Conservation (phyloP, 2,113 vertebrate genomes). For the Parus major region DNA sequence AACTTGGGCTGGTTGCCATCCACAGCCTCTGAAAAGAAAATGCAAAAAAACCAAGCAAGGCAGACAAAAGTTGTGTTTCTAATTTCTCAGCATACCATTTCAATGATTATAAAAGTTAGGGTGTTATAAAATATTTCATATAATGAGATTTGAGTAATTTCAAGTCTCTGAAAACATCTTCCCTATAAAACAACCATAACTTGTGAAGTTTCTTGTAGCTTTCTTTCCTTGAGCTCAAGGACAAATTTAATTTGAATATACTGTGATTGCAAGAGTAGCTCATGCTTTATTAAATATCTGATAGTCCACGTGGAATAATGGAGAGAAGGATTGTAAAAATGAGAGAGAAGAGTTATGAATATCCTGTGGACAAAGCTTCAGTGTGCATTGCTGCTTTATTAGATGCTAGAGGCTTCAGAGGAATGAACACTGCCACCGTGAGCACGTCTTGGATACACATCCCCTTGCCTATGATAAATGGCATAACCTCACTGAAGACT, state of each 20-base stretch:
- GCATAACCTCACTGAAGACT: background rate
- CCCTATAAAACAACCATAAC: background rate
- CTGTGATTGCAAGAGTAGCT: background rate
- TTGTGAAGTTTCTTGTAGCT: background rate
- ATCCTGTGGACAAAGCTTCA: background rate
- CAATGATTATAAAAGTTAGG: background rate
- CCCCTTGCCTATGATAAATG: background rate
- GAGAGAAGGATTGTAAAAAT: background rate
- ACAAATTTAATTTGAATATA: background rate
- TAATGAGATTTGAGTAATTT: background rate
- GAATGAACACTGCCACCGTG: rapidly evolving
- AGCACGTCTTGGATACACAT: background rate
- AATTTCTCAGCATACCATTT: background rate
- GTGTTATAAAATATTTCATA: background rate
- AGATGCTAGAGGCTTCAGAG: background rate
- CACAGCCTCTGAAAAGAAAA: background rate
- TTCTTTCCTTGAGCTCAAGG: background rate
- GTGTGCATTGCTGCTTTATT: background rate
- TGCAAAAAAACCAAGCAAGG: background rate
- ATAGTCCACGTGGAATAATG: background rate
- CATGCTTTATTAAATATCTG: background rate
- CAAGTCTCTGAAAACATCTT: background rate
- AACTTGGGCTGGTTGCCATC: background rate
- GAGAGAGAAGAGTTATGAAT: background rate
- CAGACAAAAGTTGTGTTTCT: background rate